These are phyloP conservation scores for Ophraella communa DNA, from an alignment of 2,888 invertebrate species.

Conservation along the genomic window DNA sequence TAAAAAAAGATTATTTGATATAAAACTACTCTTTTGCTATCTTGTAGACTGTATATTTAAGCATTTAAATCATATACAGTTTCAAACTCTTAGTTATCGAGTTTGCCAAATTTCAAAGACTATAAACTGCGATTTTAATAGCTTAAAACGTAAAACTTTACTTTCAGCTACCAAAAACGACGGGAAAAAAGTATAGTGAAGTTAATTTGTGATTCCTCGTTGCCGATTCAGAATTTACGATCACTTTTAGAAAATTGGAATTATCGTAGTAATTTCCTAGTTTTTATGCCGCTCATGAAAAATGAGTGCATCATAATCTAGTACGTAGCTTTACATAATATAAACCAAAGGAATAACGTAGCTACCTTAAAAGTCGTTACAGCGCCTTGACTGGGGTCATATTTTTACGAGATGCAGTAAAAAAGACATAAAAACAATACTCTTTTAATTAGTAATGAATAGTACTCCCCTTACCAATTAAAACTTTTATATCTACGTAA, in stretches of 20 bases:
- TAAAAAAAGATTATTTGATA: too few relatives aligned
- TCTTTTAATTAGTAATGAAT: constrained; percentile 21
- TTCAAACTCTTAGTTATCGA: too few relatives aligned
- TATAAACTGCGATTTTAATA: too few relatives aligned
- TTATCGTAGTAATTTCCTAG: constrained; percentile 6
- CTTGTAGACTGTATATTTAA: too few relatives aligned
- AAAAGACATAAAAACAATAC: constrained; percentile 18
- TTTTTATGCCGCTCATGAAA: constrained; percentile 18
- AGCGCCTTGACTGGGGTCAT: constrained; percentile 2
- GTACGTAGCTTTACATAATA: too few relatives aligned
- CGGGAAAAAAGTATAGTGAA: background rate
- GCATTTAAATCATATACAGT: too few relatives aligned
- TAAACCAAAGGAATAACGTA: constrained; percentile 10
- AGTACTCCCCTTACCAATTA: constrained; percentile 22
- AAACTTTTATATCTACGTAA: constrained; percentile 24
- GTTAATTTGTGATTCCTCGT: constrained; percentile 1
- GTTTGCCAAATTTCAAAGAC: too few relatives aligned
- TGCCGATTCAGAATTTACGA: constrained; percentile 19
- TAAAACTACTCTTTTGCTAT: too few relatives aligned
- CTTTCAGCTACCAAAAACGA: too few relatives aligned
- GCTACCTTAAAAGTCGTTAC: constrained; percentile 6
- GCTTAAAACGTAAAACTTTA: too few relatives aligned
- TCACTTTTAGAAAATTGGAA: constrained; percentile 3
- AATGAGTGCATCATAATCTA: constrained; percentile 19
- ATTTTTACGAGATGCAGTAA: constrained; percentile 19